These are phyloP conservation scores for Hyperoodon ampullatus DNA, from an alignment of 2,113 vertebrate species.

Conservation along the genomic window DNA sequence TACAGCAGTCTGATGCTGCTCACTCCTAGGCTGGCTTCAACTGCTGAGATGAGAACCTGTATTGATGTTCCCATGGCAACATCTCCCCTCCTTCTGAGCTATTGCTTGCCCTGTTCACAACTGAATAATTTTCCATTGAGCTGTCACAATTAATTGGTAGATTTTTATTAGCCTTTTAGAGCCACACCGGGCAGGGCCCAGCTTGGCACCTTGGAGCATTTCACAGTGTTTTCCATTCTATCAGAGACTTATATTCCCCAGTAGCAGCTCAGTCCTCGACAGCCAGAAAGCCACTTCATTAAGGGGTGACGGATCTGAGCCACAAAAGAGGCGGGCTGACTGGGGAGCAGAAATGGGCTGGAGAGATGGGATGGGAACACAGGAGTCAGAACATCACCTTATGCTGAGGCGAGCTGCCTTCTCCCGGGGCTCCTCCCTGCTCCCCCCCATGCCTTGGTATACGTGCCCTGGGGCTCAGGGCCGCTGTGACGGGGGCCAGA, in stretches of 20 bases:
- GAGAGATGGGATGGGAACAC: not conserved
- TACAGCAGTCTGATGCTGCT: not conserved
- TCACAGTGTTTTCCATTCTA: slow-evolving; percentile 21
- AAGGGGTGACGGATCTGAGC: slow-evolving; percentile 41
- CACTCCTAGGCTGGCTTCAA: not conserved
- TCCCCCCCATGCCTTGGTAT: fast-evolving
- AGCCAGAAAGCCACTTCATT: slow-evolving; percentile 65
- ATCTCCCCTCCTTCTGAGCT: slow-evolving; percentile 36
- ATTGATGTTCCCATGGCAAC: slow-evolving; percentile 85
- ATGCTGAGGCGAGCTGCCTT: fast-evolving
- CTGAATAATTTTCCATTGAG: slow-evolving; percentile 81
- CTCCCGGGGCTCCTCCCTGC: not conserved
- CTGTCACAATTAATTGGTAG: slow-evolving; percentile 78
- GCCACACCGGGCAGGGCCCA: slow-evolving; percentile 53
- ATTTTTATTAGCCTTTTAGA: slow-evolving; percentile 78
- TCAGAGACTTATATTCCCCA: slow-evolving; percentile 23
- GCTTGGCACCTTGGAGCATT: slow-evolving; percentile 22
- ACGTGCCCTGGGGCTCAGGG: not conserved
- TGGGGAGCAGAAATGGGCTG: not conserved
- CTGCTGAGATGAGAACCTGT: slow-evolving; percentile 45
- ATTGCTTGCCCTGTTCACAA: slow-evolving; percentile 71
- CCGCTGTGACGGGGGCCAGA: not conserved
- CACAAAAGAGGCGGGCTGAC: not conserved
- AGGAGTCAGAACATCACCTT: not conserved
- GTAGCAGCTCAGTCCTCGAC: slow-evolving; percentile 53